Conservation (phyloP, 1,140 invertebrate species). For the Pseudachorutes palmiensis region DNA sequence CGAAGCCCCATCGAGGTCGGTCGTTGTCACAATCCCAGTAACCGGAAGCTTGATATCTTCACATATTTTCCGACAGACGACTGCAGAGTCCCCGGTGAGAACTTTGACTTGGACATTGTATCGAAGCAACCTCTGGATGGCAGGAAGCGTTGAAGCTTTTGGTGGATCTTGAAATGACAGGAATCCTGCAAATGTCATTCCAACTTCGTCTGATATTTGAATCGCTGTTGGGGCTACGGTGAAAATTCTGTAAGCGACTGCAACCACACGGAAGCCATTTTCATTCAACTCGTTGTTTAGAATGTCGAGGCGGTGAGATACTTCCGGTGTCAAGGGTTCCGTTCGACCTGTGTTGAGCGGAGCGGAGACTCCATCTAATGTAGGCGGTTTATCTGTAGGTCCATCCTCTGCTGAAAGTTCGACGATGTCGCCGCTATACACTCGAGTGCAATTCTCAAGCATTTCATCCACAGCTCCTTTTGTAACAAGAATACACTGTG, state of each 20-base stretch:
- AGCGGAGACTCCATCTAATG: too few relatives aligned
- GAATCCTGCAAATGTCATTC: slow-evolving; percentile 19
- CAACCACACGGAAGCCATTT: slow-evolving; percentile 19
- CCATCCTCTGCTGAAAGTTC: too few relatives aligned
- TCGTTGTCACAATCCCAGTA: slow-evolving; percentile 1
- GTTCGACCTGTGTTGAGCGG: too few relatives aligned
- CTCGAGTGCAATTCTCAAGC: slow-evolving; percentile 8
- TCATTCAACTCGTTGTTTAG: slow-evolving; percentile 10
- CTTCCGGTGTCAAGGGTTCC: background rate
- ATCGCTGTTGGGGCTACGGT: too few relatives aligned
- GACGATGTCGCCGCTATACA: too few relatives aligned
- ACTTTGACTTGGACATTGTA: slow-evolving; percentile 24
- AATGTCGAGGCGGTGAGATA: background rate
- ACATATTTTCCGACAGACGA: slow-evolving; percentile 26
- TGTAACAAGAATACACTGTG: slow-evolving; percentile 11
- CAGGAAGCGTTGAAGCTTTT: slow-evolving; percentile 11
- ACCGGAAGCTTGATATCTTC: slow-evolving; percentile 18
- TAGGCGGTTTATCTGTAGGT: too few relatives aligned
- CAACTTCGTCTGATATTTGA: slow-evolving; percentile 10
- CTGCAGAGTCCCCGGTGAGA: slow-evolving; percentile 18
- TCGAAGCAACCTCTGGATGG: slow-evolving; percentile 12
- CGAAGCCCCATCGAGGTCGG: slow-evolving; percentile 11
- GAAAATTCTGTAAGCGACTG: slow-evolving; percentile 19
- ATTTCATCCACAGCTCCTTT: slow-evolving; percentile 26
- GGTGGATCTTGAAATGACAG: slow-evolving; percentile 24